Percentiles rank a stretch among this genome's conserved stretches.
These are phyloP conservation scores for Aculops lycopersici DNA, from an alignment of 1,140 invertebrate species.

Conservation along the genomic window DNA sequence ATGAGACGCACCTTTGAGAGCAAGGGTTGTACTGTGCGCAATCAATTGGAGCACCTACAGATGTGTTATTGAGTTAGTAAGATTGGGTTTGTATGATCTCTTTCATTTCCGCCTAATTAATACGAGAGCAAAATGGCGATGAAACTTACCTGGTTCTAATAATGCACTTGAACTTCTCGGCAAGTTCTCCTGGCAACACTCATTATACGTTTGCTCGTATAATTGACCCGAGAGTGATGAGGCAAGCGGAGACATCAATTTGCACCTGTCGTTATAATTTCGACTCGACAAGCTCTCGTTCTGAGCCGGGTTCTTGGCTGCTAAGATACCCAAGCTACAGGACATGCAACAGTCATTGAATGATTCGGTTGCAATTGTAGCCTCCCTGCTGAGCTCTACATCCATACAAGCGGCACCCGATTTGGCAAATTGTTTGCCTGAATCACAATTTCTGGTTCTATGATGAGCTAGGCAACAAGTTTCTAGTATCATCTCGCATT, in stretches of 20 bases:
- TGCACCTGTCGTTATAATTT: neutral
- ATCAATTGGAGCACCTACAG: neutral
- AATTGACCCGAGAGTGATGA: neutral
- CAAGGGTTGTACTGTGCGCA: neutral
- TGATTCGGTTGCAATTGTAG: neutral
- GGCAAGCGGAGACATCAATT: neutral
- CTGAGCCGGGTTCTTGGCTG: neutral
- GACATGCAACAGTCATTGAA: neutral
- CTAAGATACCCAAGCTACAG: neutral
- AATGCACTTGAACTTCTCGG: neutral
- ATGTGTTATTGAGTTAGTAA: too few relatives aligned
- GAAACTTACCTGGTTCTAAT: too few relatives aligned
- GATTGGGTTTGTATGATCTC: too few relatives aligned
- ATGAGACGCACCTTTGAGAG: neutral
- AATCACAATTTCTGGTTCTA: neutral
- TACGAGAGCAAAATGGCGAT: too few relatives aligned
- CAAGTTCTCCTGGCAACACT: neutral
- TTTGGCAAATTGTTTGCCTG: neutral
- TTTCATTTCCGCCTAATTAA: too few relatives aligned
- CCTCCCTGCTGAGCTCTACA: neutral
- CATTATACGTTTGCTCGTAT: neutral
- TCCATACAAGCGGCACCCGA: neutral
- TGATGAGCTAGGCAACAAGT: neutral
- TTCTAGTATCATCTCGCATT: neutral
- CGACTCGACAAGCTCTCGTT: neutral